Evolutionary conservation across 2,888 invertebrate genomes (phyloP).

Genomic region (Metallyticus violacea): DNA sequence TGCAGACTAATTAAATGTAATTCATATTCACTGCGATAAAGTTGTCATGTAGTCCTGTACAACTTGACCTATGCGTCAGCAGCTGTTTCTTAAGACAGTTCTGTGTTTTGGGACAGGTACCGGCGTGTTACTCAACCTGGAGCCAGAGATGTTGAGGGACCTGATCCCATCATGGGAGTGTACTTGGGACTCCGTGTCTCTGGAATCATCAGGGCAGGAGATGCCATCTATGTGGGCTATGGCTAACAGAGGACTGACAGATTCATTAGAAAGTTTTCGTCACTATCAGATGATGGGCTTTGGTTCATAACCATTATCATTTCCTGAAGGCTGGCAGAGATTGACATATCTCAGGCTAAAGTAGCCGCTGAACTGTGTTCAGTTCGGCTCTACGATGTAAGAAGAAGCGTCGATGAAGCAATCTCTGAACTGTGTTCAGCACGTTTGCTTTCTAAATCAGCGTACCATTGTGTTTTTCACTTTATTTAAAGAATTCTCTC

Average conservation of each 20-base stretch:
- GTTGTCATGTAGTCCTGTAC: too few relatives aligned
- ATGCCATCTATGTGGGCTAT: constrained; percentile 50
- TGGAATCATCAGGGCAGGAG: constrained; percentile 49
- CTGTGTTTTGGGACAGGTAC: not conserved
- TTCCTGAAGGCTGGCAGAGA: not conserved
- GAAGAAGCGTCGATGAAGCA: not conserved
- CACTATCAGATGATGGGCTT: not conserved
- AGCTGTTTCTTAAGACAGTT: not conserved
- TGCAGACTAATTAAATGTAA: too few relatives aligned
- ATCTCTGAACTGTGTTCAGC: not conserved
- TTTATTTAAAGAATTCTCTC: not conserved
- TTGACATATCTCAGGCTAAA: not conserved
- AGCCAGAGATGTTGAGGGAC: constrained; percentile 22
- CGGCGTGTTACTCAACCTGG: constrained; percentile 25
- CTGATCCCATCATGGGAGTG: constrained; percentile 23
- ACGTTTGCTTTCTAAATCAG: too few relatives aligned
- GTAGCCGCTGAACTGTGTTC: not conserved
- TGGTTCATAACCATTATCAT: not conserved
- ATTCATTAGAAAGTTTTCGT: not conserved
- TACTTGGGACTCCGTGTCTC: constrained; percentile 26
- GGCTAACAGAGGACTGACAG: not conserved
- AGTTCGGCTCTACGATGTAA: not conserved
- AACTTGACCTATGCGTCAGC: too few relatives aligned
- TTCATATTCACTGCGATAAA: too few relatives aligned
- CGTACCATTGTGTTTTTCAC: not conserved